Percentiles rank a stretch among this genome's conserved stretches.
These are phyloP conservation scores for Ceratotherium simum DNA, from an alignment of 2,113 vertebrate species.

Conservation along the genomic window DNA sequence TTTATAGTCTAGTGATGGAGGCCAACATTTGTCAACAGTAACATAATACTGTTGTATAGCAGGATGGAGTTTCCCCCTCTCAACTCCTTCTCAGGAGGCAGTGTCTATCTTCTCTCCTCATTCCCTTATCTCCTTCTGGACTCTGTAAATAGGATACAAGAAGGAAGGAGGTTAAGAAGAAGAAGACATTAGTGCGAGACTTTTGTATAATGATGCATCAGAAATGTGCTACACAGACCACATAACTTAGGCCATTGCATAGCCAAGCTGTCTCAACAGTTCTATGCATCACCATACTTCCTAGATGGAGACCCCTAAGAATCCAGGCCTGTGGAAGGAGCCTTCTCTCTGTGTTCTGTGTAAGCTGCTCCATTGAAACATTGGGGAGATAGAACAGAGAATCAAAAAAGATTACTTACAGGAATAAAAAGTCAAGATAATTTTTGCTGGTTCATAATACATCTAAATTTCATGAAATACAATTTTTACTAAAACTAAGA, in stretches of 20 bases:
- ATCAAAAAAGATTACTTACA: neutral
- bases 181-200: neutral
- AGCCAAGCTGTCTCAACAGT: neutral
- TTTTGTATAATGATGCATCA: neutral
- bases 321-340: neutral
- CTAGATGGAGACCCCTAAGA: neutral
- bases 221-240: no score
- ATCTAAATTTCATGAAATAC: neutral
- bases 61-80: rapidly evolving
- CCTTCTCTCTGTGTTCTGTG: no score
- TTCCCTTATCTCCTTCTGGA: no score
- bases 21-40: rapidly evolving
- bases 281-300: rapidly evolving
- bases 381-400: neutral
- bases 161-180: neutral
- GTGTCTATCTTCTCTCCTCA: rapidly evolving
- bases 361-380: neutral
- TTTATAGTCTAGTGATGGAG: neutral
- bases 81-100: rapidly evolving
- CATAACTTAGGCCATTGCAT: rapidly evolving
- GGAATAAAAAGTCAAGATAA: neutral
- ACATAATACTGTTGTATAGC: rapidly evolving
- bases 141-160: neutral
- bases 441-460: neutral
- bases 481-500: neutral